Base-by-base conservation (phyloP, 2,888 invertebrate species). In the Heliconius aoede region DNA sequence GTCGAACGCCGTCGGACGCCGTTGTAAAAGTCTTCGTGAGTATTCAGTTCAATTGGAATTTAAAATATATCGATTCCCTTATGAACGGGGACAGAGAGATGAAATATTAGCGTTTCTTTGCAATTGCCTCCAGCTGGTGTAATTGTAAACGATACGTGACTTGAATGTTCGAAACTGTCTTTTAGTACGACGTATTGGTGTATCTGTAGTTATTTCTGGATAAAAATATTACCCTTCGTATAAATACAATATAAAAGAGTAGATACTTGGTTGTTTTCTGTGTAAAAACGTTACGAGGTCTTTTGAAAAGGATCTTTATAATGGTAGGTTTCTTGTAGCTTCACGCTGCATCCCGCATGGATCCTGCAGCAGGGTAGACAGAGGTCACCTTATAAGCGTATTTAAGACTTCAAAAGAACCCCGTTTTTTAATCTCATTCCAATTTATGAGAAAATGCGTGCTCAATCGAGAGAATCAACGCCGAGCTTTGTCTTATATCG, bases 31-130 rank as follows among this genome's bases (percentile, higher is more conserved):
- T 87, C 86, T 87, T 85, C 85, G 83, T 83, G 85, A 87, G 87
- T 86, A 87, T 88, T 86, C 87, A 87, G 86, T 86, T 81, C 90
- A 89, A 92, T 92, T 91, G 89, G 90, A 92, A 93, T 93, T 93
- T 92, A 90, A 91, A 93, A 92, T 91, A 91, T 90, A 92, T 91
- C 87, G 91, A 90, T 90, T 92, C 90, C 89, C 88, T 86, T 85
- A 88, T 88, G 89, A 88, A 85, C 84, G 81, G 76, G 81, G 80
- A 80, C 77, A 74, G 73, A 82, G 81, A 83, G 86, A 91, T 91
- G 90, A 91, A 90, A 92, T 91, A 91, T 89, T 90, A 89, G 89
- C 88, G 85, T 85, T 85, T 91, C 91, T 91, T 89, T 89, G 88
- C 90, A 87, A 92, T 93, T 92, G 91, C 81, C 83, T 86, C 87